These are phyloP conservation scores for Gonatopus flavifemur DNA, from an alignment of 1,140 invertebrate genomes.

Conservation along the genomic window DNA sequence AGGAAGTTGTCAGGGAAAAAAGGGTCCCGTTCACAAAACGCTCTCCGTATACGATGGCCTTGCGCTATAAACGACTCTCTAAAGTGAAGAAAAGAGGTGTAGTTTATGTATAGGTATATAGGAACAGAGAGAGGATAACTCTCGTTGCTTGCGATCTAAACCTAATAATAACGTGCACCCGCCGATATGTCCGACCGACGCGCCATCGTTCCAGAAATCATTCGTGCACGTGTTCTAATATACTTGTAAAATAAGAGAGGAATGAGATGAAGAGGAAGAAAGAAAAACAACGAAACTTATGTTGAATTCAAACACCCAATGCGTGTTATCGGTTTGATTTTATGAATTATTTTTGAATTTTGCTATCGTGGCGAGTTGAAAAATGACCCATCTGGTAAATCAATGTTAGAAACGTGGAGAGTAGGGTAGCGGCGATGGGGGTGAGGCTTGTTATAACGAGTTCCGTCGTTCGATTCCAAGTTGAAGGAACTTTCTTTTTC, in stretches of 20 bases:
- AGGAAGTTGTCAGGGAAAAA: constrained; percentile 21
- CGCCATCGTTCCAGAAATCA: constrained; percentile 10
- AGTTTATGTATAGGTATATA: neutral
- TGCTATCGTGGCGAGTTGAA: too few species aligned
- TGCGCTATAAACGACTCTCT: constrained; percentile 32
- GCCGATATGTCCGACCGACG: constrained; percentile 13
- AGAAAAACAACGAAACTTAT: neutral
- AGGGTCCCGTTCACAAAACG: constrained; percentile 21
- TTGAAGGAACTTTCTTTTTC: too few species aligned
- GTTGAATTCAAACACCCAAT: too few species aligned
- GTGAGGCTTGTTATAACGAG: too few species aligned
- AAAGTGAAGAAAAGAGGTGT: neutral
- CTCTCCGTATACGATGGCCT: constrained; percentile 28
- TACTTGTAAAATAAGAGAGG: neutral
- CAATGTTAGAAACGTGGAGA: too few species aligned
- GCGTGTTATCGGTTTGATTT: too few species aligned
- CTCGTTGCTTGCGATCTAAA: constrained; percentile 7
- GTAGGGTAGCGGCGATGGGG: too few species aligned
- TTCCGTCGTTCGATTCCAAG: too few species aligned
- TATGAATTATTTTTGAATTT: too few species aligned
- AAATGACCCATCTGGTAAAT: too few species aligned
- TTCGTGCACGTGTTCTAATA: constrained; percentile 7
- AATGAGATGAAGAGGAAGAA: neutral
- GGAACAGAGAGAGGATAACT: constrained; percentile 1
- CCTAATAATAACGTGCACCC: constrained; percentile 32